Percentiles rank a stretch among this genome's conserved stretches.
These are phyloP conservation scores for Nephrotoma guestfalica DNA, from an alignment of 2,888 invertebrate genomes.

Conservation along the genomic window DNA sequence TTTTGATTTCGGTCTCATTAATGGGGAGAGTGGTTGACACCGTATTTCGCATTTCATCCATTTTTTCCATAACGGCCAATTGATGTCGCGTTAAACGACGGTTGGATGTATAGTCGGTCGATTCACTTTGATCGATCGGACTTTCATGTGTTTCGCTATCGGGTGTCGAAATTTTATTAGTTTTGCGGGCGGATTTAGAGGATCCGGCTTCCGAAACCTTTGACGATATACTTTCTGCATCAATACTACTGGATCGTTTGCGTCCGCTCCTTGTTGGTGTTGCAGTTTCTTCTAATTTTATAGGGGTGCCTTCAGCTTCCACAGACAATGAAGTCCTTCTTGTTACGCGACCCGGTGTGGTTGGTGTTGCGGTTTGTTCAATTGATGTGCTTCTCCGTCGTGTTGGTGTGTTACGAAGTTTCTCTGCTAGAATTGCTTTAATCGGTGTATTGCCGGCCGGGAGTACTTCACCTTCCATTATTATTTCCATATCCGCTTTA, in stretches of 20 bases:
- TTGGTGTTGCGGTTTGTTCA: neutral
- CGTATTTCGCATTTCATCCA: neutral
- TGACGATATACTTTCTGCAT: neutral
- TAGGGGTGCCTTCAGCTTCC: neutral
- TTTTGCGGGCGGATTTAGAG: neutral
- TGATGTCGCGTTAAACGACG: slow-evolving; percentile 1
- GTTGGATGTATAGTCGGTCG: neutral
- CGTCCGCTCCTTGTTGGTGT: neutral
- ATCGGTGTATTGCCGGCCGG: neutral
- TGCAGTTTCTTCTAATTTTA: neutral
- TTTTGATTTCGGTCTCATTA: neutral
- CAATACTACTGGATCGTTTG: neutral
- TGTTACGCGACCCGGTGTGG: neutral
- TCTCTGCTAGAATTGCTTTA: neutral
- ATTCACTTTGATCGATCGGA: neutral
- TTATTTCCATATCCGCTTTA: neutral
- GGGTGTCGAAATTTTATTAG: neutral
- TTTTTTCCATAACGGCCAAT: neutral
- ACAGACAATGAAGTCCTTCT: neutral
- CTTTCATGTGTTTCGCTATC: neutral
- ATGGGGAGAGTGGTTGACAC: neutral
- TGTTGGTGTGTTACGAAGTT: neutral
- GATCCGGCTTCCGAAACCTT: neutral
- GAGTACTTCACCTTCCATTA: neutral
- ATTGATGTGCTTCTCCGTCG: neutral